A percentile compares a stretch with the other conserved stretches of the same genome.
Evolutionary conservation across 23 tunicate genomes (phyloP).

Genomic region (Clavelina lepadiformis): DNA sequence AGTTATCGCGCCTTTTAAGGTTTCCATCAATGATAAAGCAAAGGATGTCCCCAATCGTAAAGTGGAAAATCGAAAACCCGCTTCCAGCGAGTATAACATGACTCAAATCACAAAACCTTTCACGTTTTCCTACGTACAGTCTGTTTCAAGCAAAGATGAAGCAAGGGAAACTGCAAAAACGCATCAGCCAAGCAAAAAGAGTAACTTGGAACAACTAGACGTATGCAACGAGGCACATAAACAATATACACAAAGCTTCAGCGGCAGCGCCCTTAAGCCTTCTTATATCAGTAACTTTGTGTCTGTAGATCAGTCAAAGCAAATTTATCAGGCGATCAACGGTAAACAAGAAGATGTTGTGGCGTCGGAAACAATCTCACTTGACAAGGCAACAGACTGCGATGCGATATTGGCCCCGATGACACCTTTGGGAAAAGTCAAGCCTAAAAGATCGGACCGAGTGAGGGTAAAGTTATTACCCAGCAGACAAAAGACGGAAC

Average conservation of each 20-base stretch:
- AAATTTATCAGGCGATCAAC: constrained; percentile 20
- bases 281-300: constrained; percentile 19
- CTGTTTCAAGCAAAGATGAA: constrained; percentile 4
- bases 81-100: too few relatives aligned
- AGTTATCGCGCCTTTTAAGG: constrained; percentile 52
- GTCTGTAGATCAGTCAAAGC: constrained; percentile 9
- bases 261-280: not conserved
- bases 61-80: not conserved
- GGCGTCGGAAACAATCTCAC: not conserved
- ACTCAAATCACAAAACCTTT: constrained; percentile 30
- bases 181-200: too few relatives aligned
- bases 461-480: too few relatives aligned
- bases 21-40: constrained; percentile 24
- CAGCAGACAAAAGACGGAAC: too few relatives aligned
- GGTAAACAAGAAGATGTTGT: not conserved
- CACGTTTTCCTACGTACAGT: constrained; percentile 53
- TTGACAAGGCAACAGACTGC: constrained; percentile 20
- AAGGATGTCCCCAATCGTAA: not conserved
- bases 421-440: not conserved
- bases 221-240: not conserved
- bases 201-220: too few relatives aligned
- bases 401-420: not conserved
- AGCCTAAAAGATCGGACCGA: constrained; percentile 12
- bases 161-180: too few relatives aligned
- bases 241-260: not conserved